Evolutionary conservation across 2,113 vertebrate genomes (phyloP).

Genomic region (Pluvianellus socialis): DNA sequence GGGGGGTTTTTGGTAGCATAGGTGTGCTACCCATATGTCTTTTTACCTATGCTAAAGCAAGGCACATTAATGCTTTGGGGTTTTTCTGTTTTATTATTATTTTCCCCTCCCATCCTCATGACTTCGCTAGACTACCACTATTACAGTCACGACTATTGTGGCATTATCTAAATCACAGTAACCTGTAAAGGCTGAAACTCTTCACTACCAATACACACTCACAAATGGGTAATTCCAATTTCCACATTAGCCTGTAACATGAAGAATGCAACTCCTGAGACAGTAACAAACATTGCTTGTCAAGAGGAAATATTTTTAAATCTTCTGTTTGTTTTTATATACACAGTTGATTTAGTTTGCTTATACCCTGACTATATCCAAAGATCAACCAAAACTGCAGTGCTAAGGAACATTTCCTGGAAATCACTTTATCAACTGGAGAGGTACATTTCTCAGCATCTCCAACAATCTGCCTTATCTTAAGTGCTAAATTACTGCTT

Average conservation of each 20-base stretch:
- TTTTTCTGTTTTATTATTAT: not conserved
- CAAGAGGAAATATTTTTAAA: not conserved
- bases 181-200: not conserved
- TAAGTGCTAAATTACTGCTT: not conserved
- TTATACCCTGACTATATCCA: not conserved
- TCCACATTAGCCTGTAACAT: not conserved
- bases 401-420: not conserved
- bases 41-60: not conserved
- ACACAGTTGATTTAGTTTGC: not conserved
- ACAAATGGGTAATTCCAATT: not conserved
- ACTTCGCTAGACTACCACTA: not conserved
- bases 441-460: not conserved
- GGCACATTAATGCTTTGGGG: not conserved
- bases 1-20: accelerated
- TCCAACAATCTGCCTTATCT: not conserved
- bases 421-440: not conserved
- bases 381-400: not conserved
- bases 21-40: accelerated
- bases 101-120: not conserved
- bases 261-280: not conserved
- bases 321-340: not conserved
- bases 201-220: not conserved
- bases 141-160: too few relatives aligned
- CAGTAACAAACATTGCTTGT: not conserved
- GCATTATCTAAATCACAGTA: not conserved